phyloP scores from a whole-genome alignment of 2,797 vertebrate genomes.

The Darevskia mixta region DNA sequence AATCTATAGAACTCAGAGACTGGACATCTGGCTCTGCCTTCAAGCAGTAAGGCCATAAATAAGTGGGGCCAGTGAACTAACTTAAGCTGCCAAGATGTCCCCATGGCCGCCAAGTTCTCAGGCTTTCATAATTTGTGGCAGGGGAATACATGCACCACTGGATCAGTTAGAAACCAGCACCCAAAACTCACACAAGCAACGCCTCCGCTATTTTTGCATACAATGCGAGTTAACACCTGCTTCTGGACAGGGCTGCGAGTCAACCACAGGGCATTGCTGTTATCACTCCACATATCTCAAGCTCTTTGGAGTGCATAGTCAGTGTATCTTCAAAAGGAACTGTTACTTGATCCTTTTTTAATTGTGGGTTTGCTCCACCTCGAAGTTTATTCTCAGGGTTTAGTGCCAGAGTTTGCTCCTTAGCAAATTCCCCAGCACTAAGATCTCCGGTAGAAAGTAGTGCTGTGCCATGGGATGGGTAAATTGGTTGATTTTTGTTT shows the following conservation, averaged over 20 bases:
- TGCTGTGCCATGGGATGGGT: too few relatives aligned
- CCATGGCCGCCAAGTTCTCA: constrained; percentile 37
- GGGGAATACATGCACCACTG: constrained; percentile 10
- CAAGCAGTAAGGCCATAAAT: constrained; percentile 7
- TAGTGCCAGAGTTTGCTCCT: constrained; percentile 56
- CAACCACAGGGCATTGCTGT: background rate
- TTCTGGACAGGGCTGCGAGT: background rate
- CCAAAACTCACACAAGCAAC: background rate
- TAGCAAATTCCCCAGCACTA: constrained; percentile 33
- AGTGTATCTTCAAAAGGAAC: constrained; percentile 68
- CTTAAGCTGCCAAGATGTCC: constrained; percentile 47
- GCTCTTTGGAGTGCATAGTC: constrained; percentile 3
- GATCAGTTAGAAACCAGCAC: background rate
- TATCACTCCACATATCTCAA: constrained; percentile 21
- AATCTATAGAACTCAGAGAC: background rate
- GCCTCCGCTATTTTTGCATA: background rate
- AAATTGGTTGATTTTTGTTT: too few relatives aligned
- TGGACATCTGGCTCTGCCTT: constrained; percentile 58
- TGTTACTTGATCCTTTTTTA: constrained; percentile 61
- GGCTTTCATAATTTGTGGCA: constrained; percentile 25
- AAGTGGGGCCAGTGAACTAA: constrained; percentile 22
- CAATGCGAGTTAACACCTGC: background rate
- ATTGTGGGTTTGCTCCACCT: constrained; percentile 61
- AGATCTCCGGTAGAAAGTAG: background rate
- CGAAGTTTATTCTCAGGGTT: background rate